A percentile compares a stretch with the other conserved stretches of the same genome.
These are phyloP conservation scores for Xanthostigma xanthostigma DNA, from an alignment of 2,888 invertebrate genomes.

Conservation along the genomic window DNA sequence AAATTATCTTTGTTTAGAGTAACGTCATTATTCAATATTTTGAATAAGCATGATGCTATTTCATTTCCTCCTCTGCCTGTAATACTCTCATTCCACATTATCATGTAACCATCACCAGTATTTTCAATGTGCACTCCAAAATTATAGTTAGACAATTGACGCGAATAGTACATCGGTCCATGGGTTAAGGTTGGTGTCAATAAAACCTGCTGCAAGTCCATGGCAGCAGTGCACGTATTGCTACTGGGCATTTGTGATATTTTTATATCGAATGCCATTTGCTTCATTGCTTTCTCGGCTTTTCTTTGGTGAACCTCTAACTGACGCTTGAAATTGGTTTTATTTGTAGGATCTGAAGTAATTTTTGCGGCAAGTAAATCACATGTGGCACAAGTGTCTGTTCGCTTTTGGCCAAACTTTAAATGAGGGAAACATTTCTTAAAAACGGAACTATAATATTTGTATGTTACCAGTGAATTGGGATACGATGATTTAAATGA, in stretches of 20 bases:
- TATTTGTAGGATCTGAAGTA: slow-evolving; percentile 2
- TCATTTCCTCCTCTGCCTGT: slow-evolving; percentile 14
- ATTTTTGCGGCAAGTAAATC: slow-evolving; percentile 4
- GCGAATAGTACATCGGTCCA: slow-evolving; percentile 16
- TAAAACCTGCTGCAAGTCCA: slow-evolving; percentile 17
- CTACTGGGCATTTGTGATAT: slow-evolving; percentile 13
- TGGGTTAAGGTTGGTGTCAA: slow-evolving; percentile 16
- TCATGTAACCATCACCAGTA: slow-evolving; percentile 12
- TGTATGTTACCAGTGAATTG: slow-evolving; percentile 4
- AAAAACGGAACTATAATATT: slow-evolving; percentile 5
- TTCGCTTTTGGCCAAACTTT: slow-evolving; percentile 7
- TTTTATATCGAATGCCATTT: not conserved
- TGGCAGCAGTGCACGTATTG: slow-evolving; percentile 8
- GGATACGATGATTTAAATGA: too few species aligned
- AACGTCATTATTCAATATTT: slow-evolving; percentile 4
- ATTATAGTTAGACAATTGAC: slow-evolving; percentile 17
- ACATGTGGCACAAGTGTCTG: slow-evolving; percentile 6
- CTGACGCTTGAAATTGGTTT: slow-evolving; percentile 1
- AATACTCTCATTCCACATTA: slow-evolving; percentile 13
- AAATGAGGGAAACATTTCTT: slow-evolving; percentile 5
- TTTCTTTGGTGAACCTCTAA: slow-evolving; percentile 9
- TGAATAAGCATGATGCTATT: slow-evolving; percentile 11
- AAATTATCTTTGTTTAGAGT: slow-evolving; percentile 7
- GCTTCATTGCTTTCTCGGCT: slow-evolving; percentile 9
- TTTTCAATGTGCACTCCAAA: slow-evolving; percentile 15